phyloP scores from a whole-genome alignment of 2,888 invertebrate genomes.

The Aporophyla nigra region DNA sequence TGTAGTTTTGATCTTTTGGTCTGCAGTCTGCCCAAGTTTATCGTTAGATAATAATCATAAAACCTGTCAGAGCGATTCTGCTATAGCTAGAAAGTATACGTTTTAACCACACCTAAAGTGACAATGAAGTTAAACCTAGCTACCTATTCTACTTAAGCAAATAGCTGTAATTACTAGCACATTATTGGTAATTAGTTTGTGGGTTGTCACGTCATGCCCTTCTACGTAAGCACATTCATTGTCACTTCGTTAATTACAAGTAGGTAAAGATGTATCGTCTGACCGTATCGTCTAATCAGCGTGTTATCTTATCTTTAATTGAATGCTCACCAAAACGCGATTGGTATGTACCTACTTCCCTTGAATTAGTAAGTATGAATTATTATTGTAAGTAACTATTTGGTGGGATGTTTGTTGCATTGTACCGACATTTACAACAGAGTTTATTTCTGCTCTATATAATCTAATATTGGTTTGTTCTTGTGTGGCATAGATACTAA shows the following conservation, averaged over 20 bases:
- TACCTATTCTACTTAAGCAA: not conserved
- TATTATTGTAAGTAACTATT: not conserved
- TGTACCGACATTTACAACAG: not conserved
- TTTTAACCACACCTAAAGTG: not conserved
- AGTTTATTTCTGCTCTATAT: not conserved
- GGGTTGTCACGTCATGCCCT: slow-evolving; percentile 31
- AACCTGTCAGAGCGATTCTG: not conserved
- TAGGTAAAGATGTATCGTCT: slow-evolving; percentile 14
- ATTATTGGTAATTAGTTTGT: slow-evolving; percentile 24
- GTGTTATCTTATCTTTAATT: slow-evolving; percentile 41
- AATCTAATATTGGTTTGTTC: not conserved
- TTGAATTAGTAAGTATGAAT: not conserved
- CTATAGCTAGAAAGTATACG: not conserved
- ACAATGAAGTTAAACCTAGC: slow-evolving; percentile 14
- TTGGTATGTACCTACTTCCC: slow-evolving; percentile 21
- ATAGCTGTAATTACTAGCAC: slow-evolving; percentile 11
- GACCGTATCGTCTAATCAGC: slow-evolving; percentile 29
- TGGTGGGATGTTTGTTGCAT: slow-evolving; percentile 8
- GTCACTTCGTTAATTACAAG: slow-evolving; percentile 28
- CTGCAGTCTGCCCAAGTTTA: not conserved
- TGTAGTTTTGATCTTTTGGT: not conserved
- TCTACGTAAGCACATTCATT: slow-evolving; percentile 28
- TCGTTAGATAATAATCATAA: slow-evolving; percentile 18
- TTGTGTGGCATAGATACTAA: slow-evolving; percentile 9
- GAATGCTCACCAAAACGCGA: slow-evolving; percentile 21